Evolutionary conservation across 2,113 vertebrate genomes (phyloP).

Genomic region (Plectropomus leopardus): DNA sequence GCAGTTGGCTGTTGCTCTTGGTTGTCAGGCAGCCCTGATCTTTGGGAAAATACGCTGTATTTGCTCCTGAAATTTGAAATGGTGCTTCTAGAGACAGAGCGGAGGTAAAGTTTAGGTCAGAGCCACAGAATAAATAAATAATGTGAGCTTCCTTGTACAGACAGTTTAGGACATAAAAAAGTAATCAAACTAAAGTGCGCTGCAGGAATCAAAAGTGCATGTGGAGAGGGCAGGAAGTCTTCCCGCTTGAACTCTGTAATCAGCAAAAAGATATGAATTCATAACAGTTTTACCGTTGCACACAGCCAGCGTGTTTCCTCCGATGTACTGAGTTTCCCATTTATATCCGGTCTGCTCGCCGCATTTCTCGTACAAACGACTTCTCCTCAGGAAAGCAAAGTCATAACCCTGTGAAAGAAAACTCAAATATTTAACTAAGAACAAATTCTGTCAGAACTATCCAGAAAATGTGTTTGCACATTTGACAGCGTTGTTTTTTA

Average conservation of each 20-base stretch:
- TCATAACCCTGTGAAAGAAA: constrained; percentile 83
- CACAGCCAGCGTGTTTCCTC: constrained; percentile 78
- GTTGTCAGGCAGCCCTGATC: constrained; percentile 77
- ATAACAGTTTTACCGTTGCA: constrained; percentile 83
- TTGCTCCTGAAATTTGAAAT: constrained; percentile 59
- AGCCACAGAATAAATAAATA: neutral
- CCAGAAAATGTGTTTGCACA: too few species aligned
- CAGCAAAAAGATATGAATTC: too few species aligned
- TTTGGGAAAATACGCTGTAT: constrained; percentile 82
- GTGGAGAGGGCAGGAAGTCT: neutral
- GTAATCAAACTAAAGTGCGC: neutral
- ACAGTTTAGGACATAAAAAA: neutral
- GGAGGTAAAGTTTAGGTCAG: neutral
- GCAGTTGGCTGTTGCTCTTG: constrained; percentile 12
- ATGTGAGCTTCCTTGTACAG: constrained; percentile 3
- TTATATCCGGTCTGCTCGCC: constrained; percentile 44
- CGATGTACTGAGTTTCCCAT: constrained; percentile 78
- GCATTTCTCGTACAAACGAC: constrained; percentile 82
- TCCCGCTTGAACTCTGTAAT: neutral
- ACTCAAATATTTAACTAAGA: too few species aligned
- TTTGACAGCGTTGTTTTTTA: neutral
- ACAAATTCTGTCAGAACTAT: too few species aligned
- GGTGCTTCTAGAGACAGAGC: constrained; percentile 38
- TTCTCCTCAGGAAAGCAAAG: constrained; percentile 81
- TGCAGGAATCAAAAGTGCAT: neutral